phyloP scores from a whole-genome alignment of 2,888 invertebrate species.

The Sphaerophoria taeniata region DNA sequence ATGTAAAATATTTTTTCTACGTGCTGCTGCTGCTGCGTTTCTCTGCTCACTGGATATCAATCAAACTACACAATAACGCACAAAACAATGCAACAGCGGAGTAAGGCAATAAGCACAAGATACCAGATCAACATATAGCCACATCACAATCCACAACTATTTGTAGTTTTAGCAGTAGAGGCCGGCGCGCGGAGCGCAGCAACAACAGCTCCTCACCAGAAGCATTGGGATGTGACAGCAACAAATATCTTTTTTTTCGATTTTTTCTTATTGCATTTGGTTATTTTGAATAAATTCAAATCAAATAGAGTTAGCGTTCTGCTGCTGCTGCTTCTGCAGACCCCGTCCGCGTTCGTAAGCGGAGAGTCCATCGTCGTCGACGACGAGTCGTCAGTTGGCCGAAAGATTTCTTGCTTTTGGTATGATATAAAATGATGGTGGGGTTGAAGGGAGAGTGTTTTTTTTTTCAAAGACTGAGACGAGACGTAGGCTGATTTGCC shows the following conservation, averaged over 20 bases:
- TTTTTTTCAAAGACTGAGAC: conserved; percentile 28
- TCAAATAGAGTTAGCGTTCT: conserved; percentile 62
- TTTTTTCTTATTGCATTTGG: conserved; percentile 50
- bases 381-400: not conserved
- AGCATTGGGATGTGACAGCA: conserved; percentile 62
- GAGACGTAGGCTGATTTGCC: conserved; percentile 59
- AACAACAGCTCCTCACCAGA: conserved; percentile 31
- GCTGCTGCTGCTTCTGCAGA: not conserved
- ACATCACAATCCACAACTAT: conserved; percentile 19
- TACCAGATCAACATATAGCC: conserved; percentile 15
- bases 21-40: conserved; percentile 43
- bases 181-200: conserved; percentile 6
- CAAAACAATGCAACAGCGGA: conserved; percentile 62
- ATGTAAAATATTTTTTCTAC: conserved; percentile 58
- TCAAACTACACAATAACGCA: conserved; percentile 67
- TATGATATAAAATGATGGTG: not conserved
- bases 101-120: conserved; percentile 20
- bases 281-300: conserved; percentile 72
- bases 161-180: conserved; percentile 13
- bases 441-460: not conserved
- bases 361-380: not conserved
- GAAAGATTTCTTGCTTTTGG: not conserved
- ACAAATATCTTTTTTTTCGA: conserved; percentile 55
- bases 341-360: conserved; percentile 6
- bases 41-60: conserved; percentile 59